A percentile compares a stretch with the other conserved stretches of the same genome.
These are phyloP conservation scores for Ficedula albicollis DNA, from an alignment of 2,797 vertebrate genomes.

Conservation along the genomic window DNA sequence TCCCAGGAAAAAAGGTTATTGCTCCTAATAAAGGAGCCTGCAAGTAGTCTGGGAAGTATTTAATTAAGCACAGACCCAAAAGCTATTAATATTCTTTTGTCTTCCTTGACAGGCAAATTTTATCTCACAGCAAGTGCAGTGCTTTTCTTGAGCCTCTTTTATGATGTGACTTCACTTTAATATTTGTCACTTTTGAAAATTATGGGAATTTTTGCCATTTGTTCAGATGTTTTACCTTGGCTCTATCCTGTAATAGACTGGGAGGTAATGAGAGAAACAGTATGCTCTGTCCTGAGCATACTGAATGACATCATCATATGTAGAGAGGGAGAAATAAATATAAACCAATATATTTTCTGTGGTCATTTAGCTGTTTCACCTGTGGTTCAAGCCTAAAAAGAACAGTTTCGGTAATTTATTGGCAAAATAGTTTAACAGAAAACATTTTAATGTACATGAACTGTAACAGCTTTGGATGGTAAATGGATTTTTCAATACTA, in stretches of 20 bases:
- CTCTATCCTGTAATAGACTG: neutral
- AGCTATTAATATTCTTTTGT: constrained; percentile 1
- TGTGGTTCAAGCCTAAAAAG: neutral
- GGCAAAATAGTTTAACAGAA: neutral
- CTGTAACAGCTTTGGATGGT: neutral
- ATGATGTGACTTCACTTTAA: neutral
- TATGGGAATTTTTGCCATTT: neutral
- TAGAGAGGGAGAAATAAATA: neutral
- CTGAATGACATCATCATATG: neutral
- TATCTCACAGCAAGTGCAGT: neutral
- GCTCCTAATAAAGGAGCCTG: neutral
- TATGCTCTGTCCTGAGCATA: neutral
- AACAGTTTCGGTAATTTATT: neutral
- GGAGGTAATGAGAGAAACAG: neutral
- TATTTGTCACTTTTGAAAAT: neutral
- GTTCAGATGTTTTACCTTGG: neutral
- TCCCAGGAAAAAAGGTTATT: neutral
- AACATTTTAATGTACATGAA: neutral
- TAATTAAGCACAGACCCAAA: neutral
- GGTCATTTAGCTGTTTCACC: neutral
- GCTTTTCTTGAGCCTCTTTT: neutral
- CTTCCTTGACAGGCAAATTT: neutral
- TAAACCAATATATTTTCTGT: neutral
- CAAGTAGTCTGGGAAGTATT: neutral
- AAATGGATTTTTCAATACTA: neutral